Evolutionary conservation across 2,888 invertebrate species (phyloP), one percentile per base, ranked within the genome.

Genomic region (Dysmachus trigonus): DNA sequence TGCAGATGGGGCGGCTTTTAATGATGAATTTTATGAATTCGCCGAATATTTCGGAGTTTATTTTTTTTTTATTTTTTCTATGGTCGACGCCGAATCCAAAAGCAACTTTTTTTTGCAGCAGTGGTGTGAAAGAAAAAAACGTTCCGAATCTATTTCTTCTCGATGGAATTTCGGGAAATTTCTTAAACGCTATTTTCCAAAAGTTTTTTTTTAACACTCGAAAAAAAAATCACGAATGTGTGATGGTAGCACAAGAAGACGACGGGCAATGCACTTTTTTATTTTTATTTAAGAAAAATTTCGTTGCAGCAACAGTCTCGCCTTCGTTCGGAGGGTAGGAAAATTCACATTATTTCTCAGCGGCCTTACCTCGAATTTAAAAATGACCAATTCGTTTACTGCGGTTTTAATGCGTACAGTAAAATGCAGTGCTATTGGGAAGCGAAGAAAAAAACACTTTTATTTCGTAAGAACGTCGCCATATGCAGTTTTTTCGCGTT

Each of bases 401-500:
- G 15, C 33, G 7, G 22, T 5, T 73, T 4, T 30, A 73, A 7
- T 73, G 18, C n/a, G n/a, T 30, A n/a, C 18, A 15, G 33, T 33
- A 2, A 76, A 76, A 33, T 76, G 33, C 22, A 51, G 38, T 79
- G 51, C 38, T 47, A 79, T 35, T 76, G 76, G 22, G 18, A 76
- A 76, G 33, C 27, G 31, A 47, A 30, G 38, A 30, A 82, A 82
- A 71, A 82, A 30, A 35, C 53, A 71, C 33, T 51, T 71, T 71
- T 62, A 27, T 53, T 41, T 35, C 53, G 85, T 85, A 85, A 87
- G 76, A 71, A 71, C 74, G 87, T 87, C 87, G 87, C 87, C 87
- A 87, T 87, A 86, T 87, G 83, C 86, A 87, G 77, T 83, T 87
- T 74, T n/a, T 77, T 62, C 74, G 51, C 81, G 81, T 74, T 41